Percentiles rank a stretch among this genome's conserved stretches.
Evolutionary conservation across 2,113 vertebrate genomes (phyloP).

Genomic region (Acanthisitta chloris): DNA sequence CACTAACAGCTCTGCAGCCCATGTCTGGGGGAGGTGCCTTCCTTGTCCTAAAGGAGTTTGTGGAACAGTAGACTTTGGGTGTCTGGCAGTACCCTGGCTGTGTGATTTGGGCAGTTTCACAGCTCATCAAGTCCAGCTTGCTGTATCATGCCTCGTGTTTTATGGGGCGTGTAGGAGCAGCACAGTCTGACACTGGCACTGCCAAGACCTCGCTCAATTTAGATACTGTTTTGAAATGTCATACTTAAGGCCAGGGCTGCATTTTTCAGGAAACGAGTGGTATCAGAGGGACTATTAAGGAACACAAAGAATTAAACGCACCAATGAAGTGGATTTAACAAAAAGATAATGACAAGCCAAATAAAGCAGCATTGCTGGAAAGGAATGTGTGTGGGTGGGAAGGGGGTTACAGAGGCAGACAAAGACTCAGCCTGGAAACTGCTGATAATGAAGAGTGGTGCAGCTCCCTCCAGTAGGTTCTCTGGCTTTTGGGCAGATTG

Average conservation of each 20-base stretch:
- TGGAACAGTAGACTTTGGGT: not conserved
- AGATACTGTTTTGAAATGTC: not conserved
- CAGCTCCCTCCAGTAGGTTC: not conserved
- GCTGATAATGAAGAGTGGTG: not conserved
- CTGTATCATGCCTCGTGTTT: not conserved
- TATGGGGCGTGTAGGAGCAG: not conserved
- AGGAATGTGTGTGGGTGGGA: constrained; percentile 58
- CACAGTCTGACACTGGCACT: accelerated
- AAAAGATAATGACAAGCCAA: constrained; percentile 44
- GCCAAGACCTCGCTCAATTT: not conserved
- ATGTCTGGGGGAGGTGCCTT: not conserved
- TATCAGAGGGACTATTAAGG: not conserved
- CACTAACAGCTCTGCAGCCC: not conserved
- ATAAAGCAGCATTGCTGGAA: constrained; percentile 21
- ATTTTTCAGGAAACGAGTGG: not conserved
- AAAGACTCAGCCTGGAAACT: not conserved
- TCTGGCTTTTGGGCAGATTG: not conserved
- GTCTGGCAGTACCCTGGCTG: not conserved
- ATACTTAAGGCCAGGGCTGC: not conserved
- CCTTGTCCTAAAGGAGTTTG: not conserved
- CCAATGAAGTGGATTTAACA: constrained; percentile 26
- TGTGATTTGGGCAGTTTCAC: not conserved
- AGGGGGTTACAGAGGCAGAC: not conserved
- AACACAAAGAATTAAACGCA: constrained; percentile 4
- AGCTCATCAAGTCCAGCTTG: not conserved